phyloP scores from a whole-genome alignment of 64 coral and sea anemone species.

The Trachythela sp. region DNA sequence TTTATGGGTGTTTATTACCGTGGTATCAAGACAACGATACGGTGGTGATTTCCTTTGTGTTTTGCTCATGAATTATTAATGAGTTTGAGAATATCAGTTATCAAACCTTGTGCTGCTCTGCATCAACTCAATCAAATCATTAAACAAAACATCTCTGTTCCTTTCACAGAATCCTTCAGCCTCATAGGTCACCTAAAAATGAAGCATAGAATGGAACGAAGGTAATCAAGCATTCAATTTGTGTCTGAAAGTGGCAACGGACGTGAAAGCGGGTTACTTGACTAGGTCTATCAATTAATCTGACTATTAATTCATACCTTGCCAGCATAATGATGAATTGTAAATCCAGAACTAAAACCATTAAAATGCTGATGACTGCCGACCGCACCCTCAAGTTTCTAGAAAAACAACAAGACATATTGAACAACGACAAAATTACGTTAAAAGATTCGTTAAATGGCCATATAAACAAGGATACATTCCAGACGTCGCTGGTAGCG shows the following conservation, averaged over 20 bases:
- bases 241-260: too few species aligned
- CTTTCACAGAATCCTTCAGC: constrained; percentile 92
- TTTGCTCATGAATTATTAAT: too few species aligned
- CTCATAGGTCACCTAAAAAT: constrained; percentile 78
- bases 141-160: constrained; percentile 95
- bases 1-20: too few species aligned
- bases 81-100: too few species aligned
- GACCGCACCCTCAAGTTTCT: constrained; percentile 86
- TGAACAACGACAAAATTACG: too few species aligned
- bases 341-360: constrained; percentile 68
- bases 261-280: too few species aligned
- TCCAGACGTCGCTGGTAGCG: too few species aligned
- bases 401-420: neutral
- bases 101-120: constrained; percentile 90
- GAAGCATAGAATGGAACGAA: neutral
- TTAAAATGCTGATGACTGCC: constrained; percentile 95
- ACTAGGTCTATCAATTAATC: neutral
- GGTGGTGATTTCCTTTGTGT: too few species aligned
- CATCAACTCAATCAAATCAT: constrained; percentile 96
- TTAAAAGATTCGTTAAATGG: too few species aligned
- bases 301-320: constrained; percentile 68
- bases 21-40: too few species aligned
- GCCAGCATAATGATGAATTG: constrained; percentile 93
- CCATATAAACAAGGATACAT: too few species aligned
- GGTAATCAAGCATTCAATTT: too few species aligned